Base-by-base conservation (phyloP, 2,888 invertebrate species). In the Myopa tessellatipennis region DNA sequence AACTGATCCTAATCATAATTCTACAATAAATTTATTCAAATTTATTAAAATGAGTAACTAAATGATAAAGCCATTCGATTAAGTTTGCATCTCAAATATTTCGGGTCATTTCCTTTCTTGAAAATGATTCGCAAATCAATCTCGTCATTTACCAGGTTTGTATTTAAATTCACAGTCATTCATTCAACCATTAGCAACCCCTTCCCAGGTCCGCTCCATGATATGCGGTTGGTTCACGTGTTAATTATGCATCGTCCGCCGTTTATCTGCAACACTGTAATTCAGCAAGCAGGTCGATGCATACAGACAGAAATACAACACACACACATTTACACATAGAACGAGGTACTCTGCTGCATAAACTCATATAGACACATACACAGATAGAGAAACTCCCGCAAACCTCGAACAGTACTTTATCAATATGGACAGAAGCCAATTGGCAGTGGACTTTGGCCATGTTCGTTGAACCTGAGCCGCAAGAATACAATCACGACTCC, bases 211-310 rank as follows among this genome's bases (percentile, higher is more conserved):
- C 45, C 10, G 45, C 45, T 45, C 2, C 45, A 10, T 45, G 45
- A 45, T 6, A 45, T 45, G 45, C 3, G 45, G 45, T 45, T 45
- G 45, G 7, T 45, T 45, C 45, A 45, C 3, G 45, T 8, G 45
- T 55, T 55, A 55, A n/a, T 55, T n/a, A 74, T 74, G 74, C 65
- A 50, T 74, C 14, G 34, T 36, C 65, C 10, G 18, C 52, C 63
- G 26, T 74, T 74, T 65, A 65, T 52, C 50, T 74, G 74, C 74
- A 74, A 67, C 50, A 65, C 6, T 52, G 36, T 65, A 74, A 65
- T 65, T 67, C 36, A 38, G 60, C 45, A 72, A 58, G 61, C 61
- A 65, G 40, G 58, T 4, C 52, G 26, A 55, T 16, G 16, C 40
- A 58, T 7, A 61, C 52, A 58, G 60, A 72, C 18, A 40, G 26